Percentiles rank a stretch among this genome's conserved stretches.
Conservation (phyloP, 2,797 vertebrate genomes). For the Streptopelia turtur region DNA sequence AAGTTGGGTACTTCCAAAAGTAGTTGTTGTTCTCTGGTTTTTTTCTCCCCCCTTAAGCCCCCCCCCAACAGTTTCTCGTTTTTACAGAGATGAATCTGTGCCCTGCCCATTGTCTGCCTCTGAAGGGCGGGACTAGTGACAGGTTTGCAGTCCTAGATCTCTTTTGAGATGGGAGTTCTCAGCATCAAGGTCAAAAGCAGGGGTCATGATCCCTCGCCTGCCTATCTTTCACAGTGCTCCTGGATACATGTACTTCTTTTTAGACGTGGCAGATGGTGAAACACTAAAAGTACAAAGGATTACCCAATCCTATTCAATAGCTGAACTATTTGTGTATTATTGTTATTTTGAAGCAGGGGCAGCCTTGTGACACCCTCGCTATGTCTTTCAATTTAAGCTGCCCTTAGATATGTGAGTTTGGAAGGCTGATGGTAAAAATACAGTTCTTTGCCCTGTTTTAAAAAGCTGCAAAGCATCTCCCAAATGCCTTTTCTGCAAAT, state of each 20-base stretch:
- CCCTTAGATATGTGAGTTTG: background rate
- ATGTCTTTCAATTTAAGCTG: slow-evolving; percentile 17
- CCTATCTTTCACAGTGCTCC: slow-evolving; percentile 50
- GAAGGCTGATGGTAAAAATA: background rate
- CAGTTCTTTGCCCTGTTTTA: background rate
- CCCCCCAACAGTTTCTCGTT: slow-evolving; percentile 22
- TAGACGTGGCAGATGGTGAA: slow-evolving; percentile 64
- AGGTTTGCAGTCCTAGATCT: slow-evolving; percentile 49
- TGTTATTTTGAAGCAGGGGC: background rate
- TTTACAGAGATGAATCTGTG: slow-evolving; percentile 21
- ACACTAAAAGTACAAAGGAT: slow-evolving; percentile 61
- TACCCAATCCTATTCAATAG: slow-evolving; percentile 43
- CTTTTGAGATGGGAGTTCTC: slow-evolving; percentile 50
- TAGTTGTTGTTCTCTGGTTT: slow-evolving; percentile 23
- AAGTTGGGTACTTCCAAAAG: slow-evolving; percentile 18
- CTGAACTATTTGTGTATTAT: slow-evolving; percentile 47
- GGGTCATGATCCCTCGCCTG: slow-evolving; percentile 50
- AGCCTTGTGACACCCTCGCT: background rate
- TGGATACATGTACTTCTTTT: slow-evolving; percentile 62
- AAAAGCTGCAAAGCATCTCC: background rate
- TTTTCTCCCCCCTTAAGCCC: background rate
- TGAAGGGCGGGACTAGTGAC: slow-evolving; percentile 3
- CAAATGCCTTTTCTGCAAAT: background rate
- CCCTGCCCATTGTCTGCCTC: slow-evolving; percentile 31
- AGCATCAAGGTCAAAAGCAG: slow-evolving; percentile 64